These are phyloP conservation scores for Phymastichus coffea DNA, from an alignment of 1,140 invertebrate genomes.

Conservation along the genomic window DNA sequence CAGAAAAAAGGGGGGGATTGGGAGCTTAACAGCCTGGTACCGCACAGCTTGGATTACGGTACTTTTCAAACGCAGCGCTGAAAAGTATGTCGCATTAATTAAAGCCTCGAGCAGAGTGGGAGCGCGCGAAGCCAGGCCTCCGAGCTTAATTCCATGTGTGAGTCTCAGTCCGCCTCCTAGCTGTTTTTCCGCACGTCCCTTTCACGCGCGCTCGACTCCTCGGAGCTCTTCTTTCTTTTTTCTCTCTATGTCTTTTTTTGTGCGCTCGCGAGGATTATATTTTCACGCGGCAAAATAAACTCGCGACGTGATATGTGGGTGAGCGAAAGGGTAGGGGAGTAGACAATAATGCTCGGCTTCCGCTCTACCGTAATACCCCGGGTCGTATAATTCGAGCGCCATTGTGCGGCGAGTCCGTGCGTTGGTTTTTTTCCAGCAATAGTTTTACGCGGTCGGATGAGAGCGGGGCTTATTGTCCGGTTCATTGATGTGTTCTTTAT, in stretches of 20 bases:
- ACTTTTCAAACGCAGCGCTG: constrained; percentile 23
- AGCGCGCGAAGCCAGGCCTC: too few relatives aligned
- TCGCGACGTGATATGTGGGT: too few relatives aligned
- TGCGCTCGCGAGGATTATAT: background rate
- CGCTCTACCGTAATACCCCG: constrained; percentile 3
- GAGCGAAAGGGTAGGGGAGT: background rate
- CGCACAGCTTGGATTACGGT: background rate
- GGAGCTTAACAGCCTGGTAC: too few relatives aligned
- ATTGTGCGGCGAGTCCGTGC: background rate
- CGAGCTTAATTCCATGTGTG: constrained; percentile 11
- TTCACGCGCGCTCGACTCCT: background rate
- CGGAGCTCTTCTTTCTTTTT: background rate
- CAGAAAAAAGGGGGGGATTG: too few relatives aligned
- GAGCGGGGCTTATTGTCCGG: background rate
- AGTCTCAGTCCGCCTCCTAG: background rate
- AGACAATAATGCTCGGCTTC: too few relatives aligned
- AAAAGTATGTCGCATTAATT: constrained; percentile 52
- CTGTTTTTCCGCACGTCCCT: background rate
- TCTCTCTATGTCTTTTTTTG: background rate
- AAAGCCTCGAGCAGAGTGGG: constrained; percentile 35
- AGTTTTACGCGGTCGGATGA: background rate
- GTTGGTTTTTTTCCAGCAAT: background rate
- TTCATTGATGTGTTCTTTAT: background rate
- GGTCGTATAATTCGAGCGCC: background rate
- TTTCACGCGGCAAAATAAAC: constrained; percentile 8